A percentile compares a stretch with the other conserved stretches of the same genome.
Conservation (phyloP, 1,140 invertebrate genomes). For the Wiebesia pumilae region DNA sequence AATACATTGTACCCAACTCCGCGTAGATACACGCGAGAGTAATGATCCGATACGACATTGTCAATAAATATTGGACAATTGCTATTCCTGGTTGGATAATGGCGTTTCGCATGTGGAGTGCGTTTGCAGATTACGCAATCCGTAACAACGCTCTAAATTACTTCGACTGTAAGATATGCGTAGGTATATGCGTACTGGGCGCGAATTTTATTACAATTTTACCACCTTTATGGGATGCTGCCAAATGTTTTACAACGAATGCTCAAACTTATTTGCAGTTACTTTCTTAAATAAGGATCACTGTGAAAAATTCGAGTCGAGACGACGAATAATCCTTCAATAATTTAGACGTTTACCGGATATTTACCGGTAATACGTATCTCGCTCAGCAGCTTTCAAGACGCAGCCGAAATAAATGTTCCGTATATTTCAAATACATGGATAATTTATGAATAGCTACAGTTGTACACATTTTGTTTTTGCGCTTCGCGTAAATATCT, state of each 20-base stretch:
- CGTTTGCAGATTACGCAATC: background rate
- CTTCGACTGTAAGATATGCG: background rate
- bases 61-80: constrained; percentile 13
- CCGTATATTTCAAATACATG: too few species aligned
- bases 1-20: background rate
- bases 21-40: background rate
- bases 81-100: background rate
- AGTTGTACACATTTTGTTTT: too few species aligned
- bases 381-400: too few species aligned
- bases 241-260: constrained; percentile 1
- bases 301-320: background rate
- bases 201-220: background rate
- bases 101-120: background rate
- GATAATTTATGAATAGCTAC: too few species aligned
- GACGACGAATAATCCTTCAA: too few species aligned
- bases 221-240: background rate
- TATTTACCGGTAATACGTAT: too few species aligned
- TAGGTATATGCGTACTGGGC: too few species aligned
- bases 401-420: too few species aligned
- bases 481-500: too few species aligned
- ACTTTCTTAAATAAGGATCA: background rate
- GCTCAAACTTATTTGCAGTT: background rate
- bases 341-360: too few species aligned
- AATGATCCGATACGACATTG: background rate
- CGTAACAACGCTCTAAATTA: background rate